Conservation (phyloP, 2,113 vertebrate species). For the Gymnogyps californianus region DNA sequence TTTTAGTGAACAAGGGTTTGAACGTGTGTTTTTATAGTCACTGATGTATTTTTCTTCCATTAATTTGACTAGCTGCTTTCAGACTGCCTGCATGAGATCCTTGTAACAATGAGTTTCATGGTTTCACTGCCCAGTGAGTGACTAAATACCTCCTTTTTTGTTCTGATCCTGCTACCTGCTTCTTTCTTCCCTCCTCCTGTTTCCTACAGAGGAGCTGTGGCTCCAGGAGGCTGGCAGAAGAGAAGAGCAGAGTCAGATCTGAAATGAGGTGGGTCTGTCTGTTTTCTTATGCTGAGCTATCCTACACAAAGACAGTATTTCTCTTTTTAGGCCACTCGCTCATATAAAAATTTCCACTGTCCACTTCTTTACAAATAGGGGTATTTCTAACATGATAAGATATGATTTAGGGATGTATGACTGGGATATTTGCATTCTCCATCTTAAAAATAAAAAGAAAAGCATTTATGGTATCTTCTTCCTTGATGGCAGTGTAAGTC, state of each 20-base stretch:
- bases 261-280: not conserved
- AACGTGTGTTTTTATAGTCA: not conserved
- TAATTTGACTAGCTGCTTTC: not conserved
- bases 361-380: not conserved
- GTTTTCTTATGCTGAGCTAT: not conserved
- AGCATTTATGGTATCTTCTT: not conserved
- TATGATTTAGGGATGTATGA: no score
- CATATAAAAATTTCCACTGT: not conserved
- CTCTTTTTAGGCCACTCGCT: not conserved
- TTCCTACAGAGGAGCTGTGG: not conserved
- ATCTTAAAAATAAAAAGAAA: not conserved
- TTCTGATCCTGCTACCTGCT: not conserved
- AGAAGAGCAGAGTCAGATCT: not conserved
- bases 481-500: not conserved
- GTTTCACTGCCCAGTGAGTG: not conserved
- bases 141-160: not conserved
- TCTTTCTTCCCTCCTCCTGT: not conserved
- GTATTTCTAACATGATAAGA: not conserved
- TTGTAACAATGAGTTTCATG: not conserved
- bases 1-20: not conserved
- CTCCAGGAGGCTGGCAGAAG: not conserved
- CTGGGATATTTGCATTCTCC: not conserved
- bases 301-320: not conserved
- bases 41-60: not conserved
- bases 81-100: not conserved